Evolutionary conservation across 2,113 vertebrate species (phyloP).

Genomic region (Chitala chitala): DNA sequence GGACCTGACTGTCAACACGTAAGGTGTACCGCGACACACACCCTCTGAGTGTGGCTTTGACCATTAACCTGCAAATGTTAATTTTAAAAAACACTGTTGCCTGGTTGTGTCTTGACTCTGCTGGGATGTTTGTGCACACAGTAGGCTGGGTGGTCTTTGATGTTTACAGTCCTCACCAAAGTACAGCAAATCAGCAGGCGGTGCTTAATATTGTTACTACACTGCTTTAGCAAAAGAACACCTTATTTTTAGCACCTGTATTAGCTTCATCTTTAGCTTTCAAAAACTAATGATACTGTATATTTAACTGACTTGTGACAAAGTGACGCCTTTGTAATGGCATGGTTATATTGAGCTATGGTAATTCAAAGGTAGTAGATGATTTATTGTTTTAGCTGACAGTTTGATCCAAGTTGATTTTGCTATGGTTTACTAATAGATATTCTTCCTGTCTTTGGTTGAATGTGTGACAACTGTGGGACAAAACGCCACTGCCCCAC

Average conservation of each 20-base stretch:
- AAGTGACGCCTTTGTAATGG: no score
- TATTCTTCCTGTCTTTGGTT: background rate
- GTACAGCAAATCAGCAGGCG: background rate
- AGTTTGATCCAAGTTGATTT: conserved; percentile 1
- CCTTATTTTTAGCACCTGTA: no score
- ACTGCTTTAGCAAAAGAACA: no score
- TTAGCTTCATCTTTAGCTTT: no score
- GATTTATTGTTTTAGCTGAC: background rate
- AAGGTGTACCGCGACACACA: background rate
- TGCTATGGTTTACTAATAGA: background rate
- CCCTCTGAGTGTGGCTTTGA: background rate
- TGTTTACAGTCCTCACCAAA: background rate
- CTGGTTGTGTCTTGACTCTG: no score
- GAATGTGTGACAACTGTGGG: conserved; percentile 34
- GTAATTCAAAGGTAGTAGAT: background rate
- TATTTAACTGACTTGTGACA: no score
- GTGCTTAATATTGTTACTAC: background rate
- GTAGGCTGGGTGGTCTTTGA: background rate
- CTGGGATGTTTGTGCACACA: background rate
- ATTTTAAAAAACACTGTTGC: no score
- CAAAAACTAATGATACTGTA: no score
- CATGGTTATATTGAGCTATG: no score
- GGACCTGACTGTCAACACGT: background rate
- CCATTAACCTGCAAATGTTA: no score
- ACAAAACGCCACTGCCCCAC: conserved; percentile 44